phyloP scores from a whole-genome alignment of 2,797 vertebrate species.

The Synanceia verrucosa region DNA sequence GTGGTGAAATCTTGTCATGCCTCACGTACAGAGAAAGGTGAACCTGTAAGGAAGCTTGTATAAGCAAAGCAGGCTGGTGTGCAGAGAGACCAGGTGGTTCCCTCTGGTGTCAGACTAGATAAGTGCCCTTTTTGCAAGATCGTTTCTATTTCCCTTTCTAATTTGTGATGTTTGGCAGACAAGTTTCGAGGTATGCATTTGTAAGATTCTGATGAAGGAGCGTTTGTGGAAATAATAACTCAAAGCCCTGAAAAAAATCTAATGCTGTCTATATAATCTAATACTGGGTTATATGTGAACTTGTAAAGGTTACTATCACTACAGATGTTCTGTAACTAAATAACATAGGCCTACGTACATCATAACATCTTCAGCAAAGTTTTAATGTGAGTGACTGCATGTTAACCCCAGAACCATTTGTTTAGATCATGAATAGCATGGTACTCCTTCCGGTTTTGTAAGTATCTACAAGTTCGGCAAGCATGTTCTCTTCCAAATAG shows the following conservation, averaged over 20 bases:
- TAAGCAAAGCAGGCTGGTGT: too few relatives aligned
- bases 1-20: too few relatives aligned
- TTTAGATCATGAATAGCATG: slow-evolving; percentile 11
- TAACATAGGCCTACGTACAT: too few relatives aligned
- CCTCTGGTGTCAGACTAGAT: too few relatives aligned
- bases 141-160: too few relatives aligned
- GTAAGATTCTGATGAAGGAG: neutral
- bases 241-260: too few relatives aligned
- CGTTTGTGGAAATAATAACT: neutral
- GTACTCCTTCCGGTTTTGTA: slow-evolving; percentile 13
- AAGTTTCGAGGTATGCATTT: too few relatives aligned
- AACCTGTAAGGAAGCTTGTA: too few relatives aligned
- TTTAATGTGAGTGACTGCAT: neutral
- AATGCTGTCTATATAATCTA: neutral
- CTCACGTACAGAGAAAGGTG: too few relatives aligned
- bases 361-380: neutral
- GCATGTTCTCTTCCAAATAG: slow-evolving; percentile 9
- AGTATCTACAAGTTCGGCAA: slow-evolving; percentile 23
- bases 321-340: neutral
- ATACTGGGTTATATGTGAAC: neutral
- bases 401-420: slow-evolving; percentile 49
- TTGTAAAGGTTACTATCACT: neutral
- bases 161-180: too few relatives aligned
- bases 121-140: too few relatives aligned
- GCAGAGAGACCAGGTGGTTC: too few relatives aligned